These are phyloP conservation scores for Drosophila bocqueti DNA, from an alignment of 1,140 invertebrate genomes.

Conservation along the genomic window DNA sequence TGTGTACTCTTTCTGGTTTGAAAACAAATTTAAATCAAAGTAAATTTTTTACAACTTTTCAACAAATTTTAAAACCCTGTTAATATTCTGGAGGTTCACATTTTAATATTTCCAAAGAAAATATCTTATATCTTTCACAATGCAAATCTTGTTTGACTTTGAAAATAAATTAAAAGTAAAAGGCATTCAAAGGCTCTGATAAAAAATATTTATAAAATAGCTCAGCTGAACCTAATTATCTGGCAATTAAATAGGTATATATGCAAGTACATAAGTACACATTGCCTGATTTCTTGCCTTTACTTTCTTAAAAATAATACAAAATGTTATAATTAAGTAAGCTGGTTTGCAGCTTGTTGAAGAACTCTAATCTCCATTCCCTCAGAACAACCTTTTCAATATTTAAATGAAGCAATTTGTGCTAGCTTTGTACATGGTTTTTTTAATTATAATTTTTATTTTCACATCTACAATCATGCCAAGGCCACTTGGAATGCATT, in stretches of 20 bases:
- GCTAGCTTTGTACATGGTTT: neutral
- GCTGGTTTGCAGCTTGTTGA: too few relatives aligned
- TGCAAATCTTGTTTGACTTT: too few relatives aligned
- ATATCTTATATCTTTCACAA: too few relatives aligned
- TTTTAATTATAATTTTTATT: conserved; percentile 37
- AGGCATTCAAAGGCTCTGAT: neutral
- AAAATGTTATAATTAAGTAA: neutral
- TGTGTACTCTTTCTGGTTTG: too few relatives aligned
- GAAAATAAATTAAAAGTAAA: too few relatives aligned
- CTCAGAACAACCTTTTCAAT: neutral
- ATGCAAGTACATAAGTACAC: too few relatives aligned
- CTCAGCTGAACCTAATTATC: too few relatives aligned
- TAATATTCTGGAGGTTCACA: neutral
- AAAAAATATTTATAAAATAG: neutral
- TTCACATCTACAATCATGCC: conserved; percentile 33
- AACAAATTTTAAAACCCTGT: too few relatives aligned
- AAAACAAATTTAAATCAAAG: too few relatives aligned
- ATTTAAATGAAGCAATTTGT: conserved; percentile 14
- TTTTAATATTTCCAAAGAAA: neutral
- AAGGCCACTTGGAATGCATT: conserved; percentile 27
- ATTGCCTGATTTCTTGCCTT: neutral
- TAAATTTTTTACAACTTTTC: too few relatives aligned
- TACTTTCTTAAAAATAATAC: neutral
- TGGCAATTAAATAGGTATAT: neutral
- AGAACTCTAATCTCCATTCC: neutral